Evolutionary conservation across 2,888 invertebrate genomes (phyloP), one percentile per base, ranked within the genome.

Genomic region (Zootermopsis nevadensis): DNA sequence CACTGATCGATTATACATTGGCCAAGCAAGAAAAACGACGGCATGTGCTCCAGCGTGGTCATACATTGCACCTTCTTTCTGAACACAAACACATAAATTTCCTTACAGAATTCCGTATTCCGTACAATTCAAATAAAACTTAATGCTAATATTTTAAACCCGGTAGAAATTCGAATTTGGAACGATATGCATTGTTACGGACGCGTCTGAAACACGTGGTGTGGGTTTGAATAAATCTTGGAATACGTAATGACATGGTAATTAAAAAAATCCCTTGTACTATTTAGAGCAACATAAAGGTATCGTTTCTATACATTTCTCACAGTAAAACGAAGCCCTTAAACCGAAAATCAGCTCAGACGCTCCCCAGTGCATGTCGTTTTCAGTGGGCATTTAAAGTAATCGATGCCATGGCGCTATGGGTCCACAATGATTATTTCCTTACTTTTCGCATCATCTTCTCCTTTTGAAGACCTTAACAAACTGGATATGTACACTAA

Each of bases 401-500:
- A 55, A 77, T 82, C 82, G 66, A 82, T 77, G 82, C 35, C 27
- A 30, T 76, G 82, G 38, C 55, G 82, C 82, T 77, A 30, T 60
- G 35, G 8, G 38, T 66, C 66, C 79, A 35, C 66, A 79, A 60
- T 74, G 35, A 42, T 66, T 60, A 79, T 66, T 30, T 66, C 35
- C 84, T 86, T 85, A 86, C 86, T 84, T 85, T 85, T 85, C 31
- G 48, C 79, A 77, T 84, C 82, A 42, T 85, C 85, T 67, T 84
- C 83, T 77, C 77, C 83, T 74, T 82, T 83, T 60, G 84, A 83
- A 60, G 83, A 81, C 69, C 84, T 84, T 67, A 85, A 83, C 67
- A 85, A 79, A 77, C 83, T 86, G 66, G 84, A 83, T 76, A 86
- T 85, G 81, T 86, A 86, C 60, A 85, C 77, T 74, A 85, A 81